phyloP scores from a whole-genome alignment of 2,888 invertebrate species.

The Polyploca ridens region DNA sequence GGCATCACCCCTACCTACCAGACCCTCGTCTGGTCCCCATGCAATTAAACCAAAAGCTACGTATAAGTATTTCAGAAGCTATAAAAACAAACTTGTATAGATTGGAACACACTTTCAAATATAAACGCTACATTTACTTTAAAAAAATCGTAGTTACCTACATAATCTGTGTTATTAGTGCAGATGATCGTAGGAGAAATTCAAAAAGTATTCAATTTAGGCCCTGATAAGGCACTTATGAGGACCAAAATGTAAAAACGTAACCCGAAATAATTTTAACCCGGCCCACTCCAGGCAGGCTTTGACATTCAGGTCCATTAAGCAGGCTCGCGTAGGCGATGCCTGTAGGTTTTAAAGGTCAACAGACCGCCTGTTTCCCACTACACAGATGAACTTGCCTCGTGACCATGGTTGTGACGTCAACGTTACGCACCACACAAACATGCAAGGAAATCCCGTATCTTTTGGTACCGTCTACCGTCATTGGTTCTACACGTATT shows the following conservation, averaged over 20 bases:
- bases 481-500: background rate
- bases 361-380: background rate
- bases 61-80: background rate
- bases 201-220: too few relatives aligned
- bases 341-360: background rate
- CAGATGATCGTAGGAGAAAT: too few relatives aligned
- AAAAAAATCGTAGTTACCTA: too few relatives aligned
- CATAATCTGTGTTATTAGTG: too few relatives aligned
- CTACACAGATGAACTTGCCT: background rate
- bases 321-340: background rate
- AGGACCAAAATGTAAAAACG: too few relatives aligned
- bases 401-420: background rate
- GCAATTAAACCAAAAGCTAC: background rate
- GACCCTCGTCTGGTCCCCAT: background rate
- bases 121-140: too few relatives aligned
- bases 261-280: background rate
- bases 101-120: background rate
- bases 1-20: background rate
- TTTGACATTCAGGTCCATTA: background rate
- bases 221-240: too few relatives aligned
- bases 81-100: background rate
- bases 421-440: background rate
- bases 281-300: background rate
- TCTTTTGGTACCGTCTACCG: background rate
- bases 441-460: constrained; percentile 4